Conservation (phyloP, 2,888 invertebrate genomes). For the Kuschelorhynchus macadamiae region DNA sequence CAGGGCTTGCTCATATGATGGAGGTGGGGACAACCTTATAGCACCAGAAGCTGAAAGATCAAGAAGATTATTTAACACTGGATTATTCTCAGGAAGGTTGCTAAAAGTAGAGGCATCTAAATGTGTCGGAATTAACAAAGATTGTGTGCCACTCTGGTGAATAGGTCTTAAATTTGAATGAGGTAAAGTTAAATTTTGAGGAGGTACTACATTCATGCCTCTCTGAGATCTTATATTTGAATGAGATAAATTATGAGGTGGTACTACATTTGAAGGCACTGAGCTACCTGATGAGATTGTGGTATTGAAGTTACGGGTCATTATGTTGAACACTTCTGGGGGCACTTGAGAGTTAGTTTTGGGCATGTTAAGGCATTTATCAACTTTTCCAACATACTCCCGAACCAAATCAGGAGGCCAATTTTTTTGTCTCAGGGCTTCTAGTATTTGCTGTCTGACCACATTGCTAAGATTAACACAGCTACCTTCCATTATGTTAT, state of each 20-base stretch:
- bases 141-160: too few relatives aligned
- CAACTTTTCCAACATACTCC: constrained; percentile 10
- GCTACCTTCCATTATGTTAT: constrained; percentile 53
- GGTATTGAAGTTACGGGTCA: background rate
- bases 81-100: too few relatives aligned
- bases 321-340: background rate
- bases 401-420: constrained; percentile 6
- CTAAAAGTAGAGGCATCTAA: too few relatives aligned
- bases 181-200: too few relatives aligned
- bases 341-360: background rate
- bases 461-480: constrained; percentile 54
- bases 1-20: too few relatives aligned
- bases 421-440: constrained; percentile 24
- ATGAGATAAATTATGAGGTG: background rate
- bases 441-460: constrained; percentile 35
- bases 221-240: background rate
- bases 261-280: background rate
- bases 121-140: too few relatives aligned
- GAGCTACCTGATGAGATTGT: background rate
- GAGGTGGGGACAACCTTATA: too few relatives aligned
- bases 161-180: too few relatives aligned
- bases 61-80: too few relatives aligned
- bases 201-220: too few relatives aligned
- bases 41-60: too few relatives aligned
- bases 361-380: constrained; percentile 2